Evolutionary conservation across 2,888 invertebrate genomes (phyloP), one percentile per base, ranked within the genome.

Genomic region (Stenotaenia linearis): DNA sequence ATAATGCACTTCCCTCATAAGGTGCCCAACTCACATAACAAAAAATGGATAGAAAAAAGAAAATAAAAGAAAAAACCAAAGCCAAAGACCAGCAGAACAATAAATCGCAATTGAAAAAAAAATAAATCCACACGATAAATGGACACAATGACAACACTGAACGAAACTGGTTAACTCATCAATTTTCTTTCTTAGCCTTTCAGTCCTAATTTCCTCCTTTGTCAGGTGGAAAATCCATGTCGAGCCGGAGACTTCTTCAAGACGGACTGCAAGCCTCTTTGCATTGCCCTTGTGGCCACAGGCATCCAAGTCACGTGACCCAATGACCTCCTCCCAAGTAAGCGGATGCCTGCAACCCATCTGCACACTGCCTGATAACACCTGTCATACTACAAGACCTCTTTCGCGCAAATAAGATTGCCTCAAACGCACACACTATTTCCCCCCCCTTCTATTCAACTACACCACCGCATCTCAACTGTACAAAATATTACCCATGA

Each of bases 291-390:
- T 15, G 23, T 61, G 61, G 25, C 61, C 61, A 25, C 23, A 61
- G 25, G 61, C 61, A 61, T 61, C 61, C 61, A 61, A 61, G 61
- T 61, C 61, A 61, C 61, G 61, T 61, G 61, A 61, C 61, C 61
- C 61, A 61, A 61, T 25, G 61, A 61, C 61, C 61, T 61, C 45
- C 45, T 45, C 61, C 61, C 61, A 61, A 56, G 61, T 61, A 61
- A 61, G 61, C 61, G 61, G 61, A 61, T 61, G 61, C 61, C 61
- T 61, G 61, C 1, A 61, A 28, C 61, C 61, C 61, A 61, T 61
- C 61, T 61, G 61, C 61, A 61, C 61, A 61, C 61, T 25, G 61
- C 61, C 61, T 61, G 61, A 61, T 61, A 61, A 61, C 61, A 61
- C 61, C 61, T 61, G 61, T 61, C 61, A 61, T 25, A 25, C 25